phyloP scores from a whole-genome alignment of 2,888 invertebrate genomes.

The Lypha dubia region DNA sequence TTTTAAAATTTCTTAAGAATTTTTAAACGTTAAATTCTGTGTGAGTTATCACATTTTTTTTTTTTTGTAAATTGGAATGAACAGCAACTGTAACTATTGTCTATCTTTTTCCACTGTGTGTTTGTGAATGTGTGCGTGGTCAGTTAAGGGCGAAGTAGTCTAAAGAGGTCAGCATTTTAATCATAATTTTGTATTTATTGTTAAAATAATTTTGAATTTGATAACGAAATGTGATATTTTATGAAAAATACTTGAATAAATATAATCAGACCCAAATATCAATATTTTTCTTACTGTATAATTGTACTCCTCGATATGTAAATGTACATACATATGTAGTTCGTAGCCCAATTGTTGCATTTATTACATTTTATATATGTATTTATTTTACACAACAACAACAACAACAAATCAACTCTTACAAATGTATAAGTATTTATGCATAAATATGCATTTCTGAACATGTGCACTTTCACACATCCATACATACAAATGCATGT shows the following conservation, averaged over 20 bases:
- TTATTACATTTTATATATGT: background rate
- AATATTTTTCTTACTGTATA: slow-evolving; percentile 29
- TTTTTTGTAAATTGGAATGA: too few species aligned
- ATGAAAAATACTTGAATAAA: too few species aligned
- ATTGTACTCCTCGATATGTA: slow-evolving; percentile 42
- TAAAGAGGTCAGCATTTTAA: background rate
- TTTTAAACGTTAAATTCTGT: too few species aligned
- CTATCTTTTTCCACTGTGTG: background rate
- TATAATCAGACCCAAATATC: slow-evolving; percentile 4
- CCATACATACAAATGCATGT: too few species aligned
- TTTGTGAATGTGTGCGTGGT: background rate
- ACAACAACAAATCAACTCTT: background rate
- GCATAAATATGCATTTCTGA: background rate
- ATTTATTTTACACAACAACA: background rate
- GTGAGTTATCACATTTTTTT: too few species aligned
- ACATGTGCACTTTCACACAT: background rate
- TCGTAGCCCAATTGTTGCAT: slow-evolving; percentile 59
- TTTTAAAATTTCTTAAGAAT: too few species aligned
- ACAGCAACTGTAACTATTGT: too few species aligned
- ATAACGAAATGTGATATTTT: background rate
- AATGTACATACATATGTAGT: slow-evolving; percentile 50
- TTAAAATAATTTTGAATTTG: slow-evolving; percentile 19
- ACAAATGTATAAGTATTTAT: background rate
- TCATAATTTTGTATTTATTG: background rate
- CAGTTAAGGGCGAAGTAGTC: background rate